Evolutionary conservation across 2,888 invertebrate species (phyloP), one percentile per base, ranked within the genome.

Genomic region (Drosophila mulleri): DNA sequence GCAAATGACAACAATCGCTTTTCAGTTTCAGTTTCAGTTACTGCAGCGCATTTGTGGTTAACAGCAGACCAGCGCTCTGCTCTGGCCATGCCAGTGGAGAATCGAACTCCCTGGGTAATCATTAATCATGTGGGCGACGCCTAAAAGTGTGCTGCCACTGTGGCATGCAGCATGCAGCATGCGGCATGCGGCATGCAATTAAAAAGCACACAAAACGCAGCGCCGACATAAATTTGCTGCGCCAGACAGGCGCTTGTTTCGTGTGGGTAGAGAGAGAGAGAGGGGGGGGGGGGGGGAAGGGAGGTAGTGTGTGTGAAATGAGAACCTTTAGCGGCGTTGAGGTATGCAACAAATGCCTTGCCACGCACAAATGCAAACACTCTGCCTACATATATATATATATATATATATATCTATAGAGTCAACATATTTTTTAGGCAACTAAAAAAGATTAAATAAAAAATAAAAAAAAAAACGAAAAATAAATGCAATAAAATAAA

Each of bases 1-100:
- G 57, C 80, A 79, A 84, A 84, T 89, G 89, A 84, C 89, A 84
- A 84, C 89, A 87, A 84, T 84, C 84, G 73, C 82, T 74, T 84
- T 76, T 66, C 50, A 56, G 79, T 73, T 76, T 66, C 50, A 56
- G 79, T 73, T 63, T 61, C 66, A 45, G 61, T 63, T 69, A 58
- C 65, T 71, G 80, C 77, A 76, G 52, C 54, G 65, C 50, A 76
- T 77, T 78, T 83, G 83, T 63, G 89, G 83, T 83, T 78, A 72
- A 59, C 65, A 59, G n/a, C 44, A 29, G 20, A 41, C 16, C 35
- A 8, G 0, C 12, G 20, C 26, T 5, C 26, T 26, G 39, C 18
- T 39, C 50, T 11, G 60, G 53, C 20, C 32, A 44, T 37, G 39
- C 37, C 67, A 14, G 45, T 7, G 68, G 9, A 0, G 32, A 18